Conservation (phyloP, 2,888 invertebrate species). For the Tachystola acroxantha region DNA sequence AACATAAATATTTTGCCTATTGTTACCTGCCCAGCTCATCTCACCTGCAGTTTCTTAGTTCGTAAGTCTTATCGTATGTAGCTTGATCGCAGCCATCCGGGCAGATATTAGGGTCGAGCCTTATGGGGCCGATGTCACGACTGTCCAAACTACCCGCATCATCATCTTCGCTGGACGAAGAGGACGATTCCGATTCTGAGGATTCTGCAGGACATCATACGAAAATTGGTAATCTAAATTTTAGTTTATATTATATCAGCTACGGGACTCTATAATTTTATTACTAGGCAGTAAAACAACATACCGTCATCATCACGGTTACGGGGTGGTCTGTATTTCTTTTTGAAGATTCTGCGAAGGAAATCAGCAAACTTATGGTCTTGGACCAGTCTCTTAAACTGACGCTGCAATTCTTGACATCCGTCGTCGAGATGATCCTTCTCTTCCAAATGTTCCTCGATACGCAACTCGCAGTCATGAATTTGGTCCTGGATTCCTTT, state of each 20-base stretch:
- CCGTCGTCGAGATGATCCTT: conserved; percentile 38
- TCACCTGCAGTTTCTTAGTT: conserved; percentile 79
- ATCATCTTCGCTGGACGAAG: conserved; percentile 79
- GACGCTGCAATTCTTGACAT: conserved; percentile 59
- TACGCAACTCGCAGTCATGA: conserved; percentile 64
- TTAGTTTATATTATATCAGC: no score
- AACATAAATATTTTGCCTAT: no score
- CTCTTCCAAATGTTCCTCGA: conserved; percentile 63
- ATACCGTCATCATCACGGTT: conserved; percentile 66
- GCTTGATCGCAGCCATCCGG: conserved; percentile 84
- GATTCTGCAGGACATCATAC: no score
- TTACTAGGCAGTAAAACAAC: neutral
- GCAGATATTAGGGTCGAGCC: conserved; percentile 84
- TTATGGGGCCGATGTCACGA: conserved; percentile 81
- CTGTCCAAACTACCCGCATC: conserved; percentile 82
- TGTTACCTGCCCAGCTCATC: neutral
- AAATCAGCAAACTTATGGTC: conserved; percentile 89
- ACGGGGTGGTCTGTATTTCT: conserved; percentile 86
- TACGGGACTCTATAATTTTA: no score
- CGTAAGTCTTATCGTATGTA: conserved; percentile 83
- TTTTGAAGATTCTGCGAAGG: conserved; percentile 88
- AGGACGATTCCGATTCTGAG: conserved; percentile 65
- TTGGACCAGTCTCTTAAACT: conserved; percentile 78
- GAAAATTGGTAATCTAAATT: no score
- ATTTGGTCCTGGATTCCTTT: conserved; percentile 74